A percentile compares a stretch with the other conserved stretches of the same genome.
Evolutionary conservation across 2,888 invertebrate genomes (phyloP).

Genomic region (Pardosa pseudoannulata): DNA sequence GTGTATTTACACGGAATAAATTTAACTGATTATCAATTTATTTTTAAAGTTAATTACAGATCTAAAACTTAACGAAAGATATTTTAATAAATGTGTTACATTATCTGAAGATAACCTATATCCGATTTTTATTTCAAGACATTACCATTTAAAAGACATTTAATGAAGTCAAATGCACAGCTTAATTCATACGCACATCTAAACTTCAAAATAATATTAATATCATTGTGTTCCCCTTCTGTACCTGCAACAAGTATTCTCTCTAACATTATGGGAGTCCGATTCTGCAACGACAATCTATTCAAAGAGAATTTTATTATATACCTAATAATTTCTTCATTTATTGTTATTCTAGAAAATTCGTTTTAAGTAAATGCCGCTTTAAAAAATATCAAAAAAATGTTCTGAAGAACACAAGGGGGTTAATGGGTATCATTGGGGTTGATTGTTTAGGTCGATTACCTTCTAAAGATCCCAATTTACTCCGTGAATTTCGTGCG

Average conservation of each 20-base stretch:
- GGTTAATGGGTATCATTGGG: conserved; percentile 31
- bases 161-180: no score
- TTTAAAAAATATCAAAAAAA: conserved; percentile 50
- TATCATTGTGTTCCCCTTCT: neutral
- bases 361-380: conserved; percentile 66
- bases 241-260: neutral
- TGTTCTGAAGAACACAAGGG: conserved; percentile 23
- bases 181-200: no score
- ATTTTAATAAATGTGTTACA: no score
- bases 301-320: conserved; percentile 57
- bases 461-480: conserved; percentile 1
- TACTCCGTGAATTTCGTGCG: neutral
- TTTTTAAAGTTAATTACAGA: no score
- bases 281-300: conserved; percentile 49
- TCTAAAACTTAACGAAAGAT: no score
- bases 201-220: no score
- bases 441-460: conserved; percentile 17
- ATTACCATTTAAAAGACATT: no score
- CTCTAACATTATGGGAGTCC: conserved; percentile 48
- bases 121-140: no score
- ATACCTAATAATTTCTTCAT: conserved; percentile 70
- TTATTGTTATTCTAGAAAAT: conserved; percentile 45
- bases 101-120: no score
- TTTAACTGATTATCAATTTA: no score
- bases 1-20: no score